Evolutionary conservation across 1,140 invertebrate species (phyloP), one percentile per base, ranked within the genome.

Genomic region (Fopius arisanus): DNA sequence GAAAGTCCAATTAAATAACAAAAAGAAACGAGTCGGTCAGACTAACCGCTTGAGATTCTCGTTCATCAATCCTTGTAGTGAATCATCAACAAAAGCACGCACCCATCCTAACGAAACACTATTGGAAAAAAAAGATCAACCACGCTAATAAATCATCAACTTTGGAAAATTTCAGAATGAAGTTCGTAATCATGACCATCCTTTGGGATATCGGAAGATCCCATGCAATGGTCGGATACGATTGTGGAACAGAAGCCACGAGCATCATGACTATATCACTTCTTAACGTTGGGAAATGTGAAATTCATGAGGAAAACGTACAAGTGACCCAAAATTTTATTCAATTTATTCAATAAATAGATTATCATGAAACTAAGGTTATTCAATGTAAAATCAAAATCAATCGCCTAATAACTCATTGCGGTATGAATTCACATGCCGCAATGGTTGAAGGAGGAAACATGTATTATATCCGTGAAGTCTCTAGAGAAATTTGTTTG

Each of bases 311-410:
- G 19, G 19, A 41, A 33, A 51, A 75, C 48, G 23, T 73, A 2
- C 41, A 37, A 5, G 31, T 37, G 3, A 65, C 43, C 0, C 28
- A 51, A 54, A 19, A 40, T 0, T 72, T 33, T 31, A 66, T 77
- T 9, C 51, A 77, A 48, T 51, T 77, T 16, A 67, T 59, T n/a
- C n/a, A n/a, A n/a, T n/a, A n/a, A n/a, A n/a, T n/a, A n/a, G n/a
- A n/a, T n/a, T n/a, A n/a, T n/a, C 5, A 29, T n/a, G 26, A 48
- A 16, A 59, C 68, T 12, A 62, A 72, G 48, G 74, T 78, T 0
- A 48, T 71, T 26, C 77, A 75, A 66, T 78, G 72, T 37, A 73
- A 74, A 69, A 68, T 78, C 3, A 69, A 73, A 65, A 59, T 78
- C 7, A 19, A 68, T 37, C 59, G 77, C 9, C 67, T 48, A 7